These are phyloP conservation scores for Alethe diademata DNA, from an alignment of 2,113 vertebrate genomes.

Conservation along the genomic window DNA sequence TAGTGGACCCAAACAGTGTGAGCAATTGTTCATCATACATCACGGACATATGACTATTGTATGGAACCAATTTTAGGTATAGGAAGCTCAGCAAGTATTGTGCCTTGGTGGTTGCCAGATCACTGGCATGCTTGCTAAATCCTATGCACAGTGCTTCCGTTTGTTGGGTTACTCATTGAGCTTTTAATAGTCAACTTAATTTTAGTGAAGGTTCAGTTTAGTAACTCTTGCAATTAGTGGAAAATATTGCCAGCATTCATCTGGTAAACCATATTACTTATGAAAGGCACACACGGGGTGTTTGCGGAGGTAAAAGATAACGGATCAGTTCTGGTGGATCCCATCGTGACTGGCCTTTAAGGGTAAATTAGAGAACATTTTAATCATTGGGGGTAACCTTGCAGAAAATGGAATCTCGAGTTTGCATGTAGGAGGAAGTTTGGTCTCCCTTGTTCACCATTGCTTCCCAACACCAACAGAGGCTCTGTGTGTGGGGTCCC, in stretches of 20 bases:
- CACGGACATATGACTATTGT: background rate
- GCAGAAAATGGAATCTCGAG: conserved; percentile 75
- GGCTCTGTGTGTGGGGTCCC: background rate
- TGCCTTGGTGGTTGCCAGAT: background rate
- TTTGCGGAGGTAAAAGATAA: conserved; percentile 66
- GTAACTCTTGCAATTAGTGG: conserved; percentile 65
- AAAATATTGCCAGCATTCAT: conserved; percentile 48
- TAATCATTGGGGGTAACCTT: conserved; percentile 89
- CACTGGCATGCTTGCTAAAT: conserved; percentile 33
- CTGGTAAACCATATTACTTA: conserved; percentile 36
- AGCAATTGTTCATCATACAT: background rate
- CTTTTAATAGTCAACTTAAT: conserved; percentile 72
- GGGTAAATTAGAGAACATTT: conserved; percentile 87
- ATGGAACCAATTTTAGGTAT: background rate
- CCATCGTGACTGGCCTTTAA: conserved; percentile 85
- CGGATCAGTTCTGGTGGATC: conserved; percentile 88
- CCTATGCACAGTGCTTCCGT: conserved; percentile 17
- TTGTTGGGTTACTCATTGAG: conserved; percentile 54
- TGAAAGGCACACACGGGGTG: background rate
- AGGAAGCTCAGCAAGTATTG: conserved; percentile 13
- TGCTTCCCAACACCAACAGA: conserved; percentile 57
- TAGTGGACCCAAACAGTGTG: background rate
- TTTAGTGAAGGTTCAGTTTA: conserved; percentile 72
- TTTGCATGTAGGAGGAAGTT: conserved; percentile 73
- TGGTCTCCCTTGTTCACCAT: conserved; percentile 68